Base-by-base conservation (phyloP, 2,888 invertebrate species). In the Trisateles emortualis region DNA sequence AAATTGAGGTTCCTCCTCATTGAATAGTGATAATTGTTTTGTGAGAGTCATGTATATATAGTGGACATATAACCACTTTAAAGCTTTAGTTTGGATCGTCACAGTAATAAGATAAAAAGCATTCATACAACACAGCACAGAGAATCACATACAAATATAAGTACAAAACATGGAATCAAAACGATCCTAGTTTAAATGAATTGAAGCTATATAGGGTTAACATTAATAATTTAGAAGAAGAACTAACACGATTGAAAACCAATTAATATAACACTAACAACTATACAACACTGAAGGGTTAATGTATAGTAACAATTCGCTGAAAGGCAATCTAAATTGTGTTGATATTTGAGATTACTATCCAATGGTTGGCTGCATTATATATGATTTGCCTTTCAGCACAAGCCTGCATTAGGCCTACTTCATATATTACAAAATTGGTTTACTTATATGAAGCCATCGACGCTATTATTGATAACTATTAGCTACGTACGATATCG, bases 31-130 rank as follows among this genome's bases (percentile, higher is more conserved):
- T 16, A 26, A 39, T 11, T 26, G 8, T 30, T 30, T 39, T 26
- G 11, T 32, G 9, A 13, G 43, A 44, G 13, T 22, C 11, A 13
- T 14, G n/a, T 0, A 1, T 3, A 11, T 19, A 9, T 26, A 39
- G 52, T 53, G 51, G 51, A 60, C 56, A 46, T 52, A 43, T 17
- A 30, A 45, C 39, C 33, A 44, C 46, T 48, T 76, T 78, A 79
- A 78, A 78, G 78, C 78, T 75, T 53, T 68, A 56, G 59, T 72
- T 71, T 66, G 61, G 58, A 61, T 75, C 52, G 49, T 64, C 32
- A 52, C 46, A 17, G 43, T 39, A 47, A 54, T 65, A 61, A 59
- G 50, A 60, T 65, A 49, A 62, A 40, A 66, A 68, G 63, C 70
- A 54, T 72, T 67, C 59, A 50, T 56, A 59, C 56, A 62, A 52